Base-by-base conservation (phyloP, 2,888 invertebrate genomes). In the Melipona beecheii region DNA sequence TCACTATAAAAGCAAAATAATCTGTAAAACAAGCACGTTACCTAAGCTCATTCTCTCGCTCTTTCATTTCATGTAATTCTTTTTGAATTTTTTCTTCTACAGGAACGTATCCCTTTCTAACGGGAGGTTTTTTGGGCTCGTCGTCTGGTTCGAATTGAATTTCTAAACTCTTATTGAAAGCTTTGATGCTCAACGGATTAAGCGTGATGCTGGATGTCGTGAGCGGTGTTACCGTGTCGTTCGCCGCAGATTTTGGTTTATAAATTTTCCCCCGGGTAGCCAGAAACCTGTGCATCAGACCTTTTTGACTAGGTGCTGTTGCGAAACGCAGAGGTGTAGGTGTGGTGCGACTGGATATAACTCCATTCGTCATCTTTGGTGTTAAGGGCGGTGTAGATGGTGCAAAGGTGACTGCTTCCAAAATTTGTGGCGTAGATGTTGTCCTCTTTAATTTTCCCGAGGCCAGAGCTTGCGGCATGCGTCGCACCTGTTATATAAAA, bases 21-120 rank as follows among this genome's bases (percentile, higher is more conserved):
- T 11, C 9, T 1, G 43, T 43, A n/a, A 56, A 50, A 56, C 24
- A 31, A 27, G 9, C 4, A 24, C n/a, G 9, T 75, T 75, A 96
- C 95, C 97, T 97, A 65, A 98, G 95, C 92, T 98, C 98, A 86
- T 97, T 96, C 92, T 98, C 98, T 77, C 98, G 95, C 87, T 96
- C 96, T 92, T 97, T 97, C 96, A 98, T 97, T 91, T 98, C 98
- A 92, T 96, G 96, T 73, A 98, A 95, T 94, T 98, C 98, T 86
- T 97, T 97, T 92, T 98, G 97, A 90, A 98, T 98, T 94, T 98
- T 98, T 91, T 98, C 97, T 93, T 98, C 98, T 4, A 98, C 98
- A 0, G 98, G 97, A 6, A 98, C 96, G 93, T 96, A 97, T 24
- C 97, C 97, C 87, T 97, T 97, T 78, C 97, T 95, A 54, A 97